Conservation (phyloP, 1,140 invertebrate genomes). For the Microplitis mediator region DNA sequence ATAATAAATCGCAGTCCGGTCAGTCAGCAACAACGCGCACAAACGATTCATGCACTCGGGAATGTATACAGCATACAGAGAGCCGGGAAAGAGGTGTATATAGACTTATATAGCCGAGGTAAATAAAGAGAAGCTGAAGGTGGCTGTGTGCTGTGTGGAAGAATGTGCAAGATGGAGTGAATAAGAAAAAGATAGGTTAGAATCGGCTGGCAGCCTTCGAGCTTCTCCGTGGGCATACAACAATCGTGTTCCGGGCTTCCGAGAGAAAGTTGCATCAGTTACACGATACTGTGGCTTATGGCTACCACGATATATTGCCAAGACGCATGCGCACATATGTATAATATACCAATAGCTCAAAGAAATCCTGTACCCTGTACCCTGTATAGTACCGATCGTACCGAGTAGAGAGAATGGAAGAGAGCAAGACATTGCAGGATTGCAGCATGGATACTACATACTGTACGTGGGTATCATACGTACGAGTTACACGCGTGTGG, state of each 20-base stretch:
- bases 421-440: background rate
- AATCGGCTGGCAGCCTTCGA: background rate
- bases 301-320: conserved; percentile 3
- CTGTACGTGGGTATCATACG: background rate
- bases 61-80: background rate
- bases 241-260: conserved; percentile 37
- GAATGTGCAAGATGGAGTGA: background rate
- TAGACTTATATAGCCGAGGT: background rate
- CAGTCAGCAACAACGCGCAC: conserved; percentile 4
- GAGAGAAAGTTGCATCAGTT: conserved; percentile 41
- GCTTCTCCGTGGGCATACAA: conserved; percentile 21
- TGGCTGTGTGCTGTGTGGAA: background rate
- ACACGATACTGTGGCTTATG: conserved; percentile 22
- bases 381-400: background rate
- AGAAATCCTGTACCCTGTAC: background rate
- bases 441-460: background rate
- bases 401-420: background rate
- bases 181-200: background rate
- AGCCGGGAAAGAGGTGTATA: background rate
- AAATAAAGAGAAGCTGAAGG: no score
- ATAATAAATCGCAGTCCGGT: conserved; percentile 21
- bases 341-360: conserved; percentile 10
- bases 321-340: conserved; percentile 14
- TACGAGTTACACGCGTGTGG: background rate
- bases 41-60: conserved; percentile 23